Percentiles rank a stretch among this genome's conserved stretches.
Evolutionary conservation across 2,888 invertebrate genomes (phyloP).

Genomic region (Platycnemis pennipes): DNA sequence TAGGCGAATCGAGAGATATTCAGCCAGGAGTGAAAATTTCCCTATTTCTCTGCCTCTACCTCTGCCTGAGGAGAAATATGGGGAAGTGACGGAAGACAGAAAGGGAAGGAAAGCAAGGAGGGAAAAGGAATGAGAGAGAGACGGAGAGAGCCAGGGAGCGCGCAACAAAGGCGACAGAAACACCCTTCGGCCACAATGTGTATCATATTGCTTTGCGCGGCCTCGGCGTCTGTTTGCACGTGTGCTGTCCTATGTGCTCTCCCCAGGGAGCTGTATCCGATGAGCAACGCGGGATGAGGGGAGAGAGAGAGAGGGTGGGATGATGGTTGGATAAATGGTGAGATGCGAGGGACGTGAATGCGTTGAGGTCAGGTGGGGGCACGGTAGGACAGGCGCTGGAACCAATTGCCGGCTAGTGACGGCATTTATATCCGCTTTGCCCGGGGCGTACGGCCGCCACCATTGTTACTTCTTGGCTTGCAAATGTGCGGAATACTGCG

Average conservation of each 20-base stretch:
- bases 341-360: not conserved
- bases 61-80: not conserved
- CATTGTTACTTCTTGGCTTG: slow-evolving; percentile 20
- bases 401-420: not conserved
- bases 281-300: not conserved
- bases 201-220: not conserved
- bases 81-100: not conserved
- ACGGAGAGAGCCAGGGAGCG: not conserved
- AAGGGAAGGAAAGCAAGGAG: not conserved
- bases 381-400: not conserved
- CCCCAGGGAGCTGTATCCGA: not conserved
- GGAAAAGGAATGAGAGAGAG: not conserved
- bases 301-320: not conserved
- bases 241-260: not conserved
- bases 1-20: not conserved
- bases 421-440: not conserved
- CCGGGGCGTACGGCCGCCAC: not conserved
- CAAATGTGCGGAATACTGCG: slow-evolving; percentile 57
- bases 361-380: not conserved
- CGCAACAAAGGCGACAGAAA: not conserved
- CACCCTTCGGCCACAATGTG: not conserved
- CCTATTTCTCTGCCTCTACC: not conserved
- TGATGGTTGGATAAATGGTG: not conserved
- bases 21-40: not conserved
- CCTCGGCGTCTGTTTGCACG: not conserved